A percentile compares a stretch with the other conserved stretches of the same genome.
Evolutionary conservation across 2,797 vertebrate genomes (phyloP).

Genomic region (Parambassis ranga): DNA sequence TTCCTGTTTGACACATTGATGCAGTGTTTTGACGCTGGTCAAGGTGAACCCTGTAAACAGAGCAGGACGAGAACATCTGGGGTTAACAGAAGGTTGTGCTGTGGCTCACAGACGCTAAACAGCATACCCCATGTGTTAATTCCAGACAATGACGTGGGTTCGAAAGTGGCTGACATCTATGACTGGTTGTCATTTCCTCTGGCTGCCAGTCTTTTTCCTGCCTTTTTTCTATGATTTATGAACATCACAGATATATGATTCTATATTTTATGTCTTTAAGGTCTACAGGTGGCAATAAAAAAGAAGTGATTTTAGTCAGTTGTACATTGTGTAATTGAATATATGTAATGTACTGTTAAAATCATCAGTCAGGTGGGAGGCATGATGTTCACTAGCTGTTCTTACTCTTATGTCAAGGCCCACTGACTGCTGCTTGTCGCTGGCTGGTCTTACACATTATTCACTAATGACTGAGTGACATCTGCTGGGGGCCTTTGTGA

Average conservation of each 20-base stretch:
- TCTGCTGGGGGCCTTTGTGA: slow-evolving; percentile 77
- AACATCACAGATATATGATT: not conserved
- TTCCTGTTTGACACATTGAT: slow-evolving; percentile 70
- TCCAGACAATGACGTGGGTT: slow-evolving; percentile 35
- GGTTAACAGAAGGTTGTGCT: slow-evolving; percentile 49
- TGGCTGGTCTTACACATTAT: slow-evolving; percentile 46
- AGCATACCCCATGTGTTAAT: slow-evolving; percentile 21
- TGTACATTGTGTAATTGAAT: too few species aligned
- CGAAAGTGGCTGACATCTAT: slow-evolving; percentile 20
- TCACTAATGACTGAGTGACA: slow-evolving; percentile 83
- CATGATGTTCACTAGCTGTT: not conserved
- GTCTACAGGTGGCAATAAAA: not conserved
- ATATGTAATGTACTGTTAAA: not conserved
- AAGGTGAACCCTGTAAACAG: slow-evolving; percentile 57
- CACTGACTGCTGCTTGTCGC: slow-evolving; percentile 12
- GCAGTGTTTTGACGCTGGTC: slow-evolving; percentile 49
- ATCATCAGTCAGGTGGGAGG: slow-evolving; percentile 1
- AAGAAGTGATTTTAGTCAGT: not conserved
- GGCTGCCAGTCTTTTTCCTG: slow-evolving; percentile 23
- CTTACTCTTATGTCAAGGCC: slow-evolving; percentile 3
- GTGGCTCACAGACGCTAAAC: slow-evolving; percentile 7
- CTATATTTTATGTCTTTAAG: not conserved
- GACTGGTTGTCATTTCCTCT: slow-evolving; percentile 29
- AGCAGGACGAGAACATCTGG: slow-evolving; percentile 33
- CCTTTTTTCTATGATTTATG: slow-evolving; percentile 12